Evolutionary conservation across 2,888 invertebrate species (phyloP), one percentile per base, ranked within the genome.

Genomic region (Idaea straminata): DNA sequence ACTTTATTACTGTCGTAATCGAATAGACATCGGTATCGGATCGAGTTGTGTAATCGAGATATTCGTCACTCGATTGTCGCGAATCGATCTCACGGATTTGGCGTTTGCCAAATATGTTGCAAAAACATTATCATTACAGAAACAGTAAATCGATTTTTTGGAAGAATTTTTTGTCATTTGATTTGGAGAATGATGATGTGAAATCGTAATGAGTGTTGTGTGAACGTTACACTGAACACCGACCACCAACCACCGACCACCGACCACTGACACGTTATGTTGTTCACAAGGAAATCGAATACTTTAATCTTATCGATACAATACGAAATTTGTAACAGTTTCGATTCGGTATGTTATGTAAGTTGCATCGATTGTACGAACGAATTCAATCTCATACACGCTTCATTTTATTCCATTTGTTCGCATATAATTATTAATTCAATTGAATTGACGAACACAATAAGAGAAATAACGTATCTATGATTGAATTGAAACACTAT

Each of bases 41-140:
- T 25, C 63, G 57, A 65, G 67, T 71, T 69, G 15, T 64, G 67
- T 63, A 70, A 72, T 62, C 69, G 63, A 60, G 61, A 58, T 47
- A 47, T 47, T 47, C 47, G 47, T 13, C 47, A 47, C 47, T 47
- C 47, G 47, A 47, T 47, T 47, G 47, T 47, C 47, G 47, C 47
- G 47, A 57, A 63, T 61, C 61, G 61, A 61, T 62, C 62, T 68
- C 62, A 64, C 68, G 64, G 68, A 64, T 66, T 68, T 64, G 61
- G 34, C 15, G 59, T 59, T 59, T 59, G 59, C 16, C 59, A 59
- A 59, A 59, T 59, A 34, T 59, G 59, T 59, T 16, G 59, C 59
- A 59, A 59, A 59, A 59, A 59, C 58, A 15, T 59, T 59, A 47
- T 47, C 47, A 47, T 47, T 47, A 47, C 47, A 47, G 47, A 47